Percentiles rank a stretch among this genome's conserved stretches.
Conservation (phyloP, 2,113 vertebrate genomes). For the Scopus umbretta region DNA sequence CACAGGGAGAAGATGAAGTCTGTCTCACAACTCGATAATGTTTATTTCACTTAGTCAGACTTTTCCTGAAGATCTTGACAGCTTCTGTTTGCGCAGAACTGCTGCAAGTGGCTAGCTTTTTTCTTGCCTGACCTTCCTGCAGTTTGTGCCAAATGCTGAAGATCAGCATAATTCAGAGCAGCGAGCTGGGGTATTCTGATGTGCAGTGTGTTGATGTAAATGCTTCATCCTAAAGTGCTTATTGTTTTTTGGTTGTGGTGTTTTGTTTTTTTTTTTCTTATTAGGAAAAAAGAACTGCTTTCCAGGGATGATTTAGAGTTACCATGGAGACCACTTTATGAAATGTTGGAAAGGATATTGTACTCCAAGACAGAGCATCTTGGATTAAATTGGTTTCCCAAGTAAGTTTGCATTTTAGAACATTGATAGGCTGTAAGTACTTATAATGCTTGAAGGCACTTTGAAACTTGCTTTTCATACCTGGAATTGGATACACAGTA, state of each 20-base stretch:
- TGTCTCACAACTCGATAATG: not conserved
- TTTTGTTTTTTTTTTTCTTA: not conserved
- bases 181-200: not conserved
- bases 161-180: not conserved
- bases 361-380: slow-evolving; percentile 98
- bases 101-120: not conserved
- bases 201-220: not conserved
- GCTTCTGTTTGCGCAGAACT: not conserved
- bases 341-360: slow-evolving; percentile 91
- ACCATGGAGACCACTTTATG: slow-evolving; percentile 92
- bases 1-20: not conserved
- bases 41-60: not conserved
- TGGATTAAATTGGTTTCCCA: slow-evolving; percentile 98
- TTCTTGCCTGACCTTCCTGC: not conserved
- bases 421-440: not conserved
- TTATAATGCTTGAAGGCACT: not conserved
- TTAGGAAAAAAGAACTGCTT: slow-evolving; percentile 93
- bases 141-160: not conserved
- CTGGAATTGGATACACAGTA: not conserved
- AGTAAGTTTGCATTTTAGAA: slow-evolving; percentile 77
- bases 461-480: not conserved
- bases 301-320: slow-evolving; percentile 94
- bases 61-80: not conserved
- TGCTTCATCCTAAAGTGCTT: not conserved
- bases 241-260: not conserved